phyloP scores from a whole-genome alignment of 2,113 vertebrate species.

The Syrrhaptes paradoxus region DNA sequence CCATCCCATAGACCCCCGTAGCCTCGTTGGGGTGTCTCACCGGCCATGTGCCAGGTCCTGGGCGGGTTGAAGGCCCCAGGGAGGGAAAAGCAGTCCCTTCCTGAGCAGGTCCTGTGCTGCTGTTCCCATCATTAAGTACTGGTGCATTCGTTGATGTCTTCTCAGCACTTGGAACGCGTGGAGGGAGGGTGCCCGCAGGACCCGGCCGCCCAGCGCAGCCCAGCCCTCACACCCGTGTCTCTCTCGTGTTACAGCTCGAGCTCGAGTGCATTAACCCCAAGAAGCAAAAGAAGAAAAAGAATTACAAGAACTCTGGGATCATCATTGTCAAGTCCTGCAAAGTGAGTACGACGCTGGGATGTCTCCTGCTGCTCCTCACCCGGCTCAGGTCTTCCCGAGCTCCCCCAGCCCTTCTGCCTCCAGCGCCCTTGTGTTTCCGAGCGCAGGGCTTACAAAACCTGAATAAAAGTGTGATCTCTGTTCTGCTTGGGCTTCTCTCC shows the following conservation, averaged over 20 bases:
- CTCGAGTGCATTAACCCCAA: slow-evolving; percentile 98
- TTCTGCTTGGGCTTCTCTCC: not conserved
- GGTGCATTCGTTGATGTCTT: not conserved
- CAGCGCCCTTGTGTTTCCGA: not conserved
- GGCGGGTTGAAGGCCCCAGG: not conserved
- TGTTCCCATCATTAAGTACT: too few species aligned
- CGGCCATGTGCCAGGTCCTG: not conserved
- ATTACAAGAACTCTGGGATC: slow-evolving; percentile 94
- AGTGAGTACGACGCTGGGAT: slow-evolving; percentile 63
- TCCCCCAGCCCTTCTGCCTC: not conserved
- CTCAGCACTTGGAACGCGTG: fast-evolving
- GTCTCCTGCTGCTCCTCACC: not conserved
- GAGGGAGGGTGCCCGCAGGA: not conserved
- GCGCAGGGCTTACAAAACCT: fast-evolving
- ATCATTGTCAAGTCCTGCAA: slow-evolving; percentile 93
- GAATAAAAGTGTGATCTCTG: not conserved
- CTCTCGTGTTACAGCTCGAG: slow-evolving; percentile 81
- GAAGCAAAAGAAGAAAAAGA: slow-evolving; percentile 98
- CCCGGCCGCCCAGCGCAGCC: not conserved
- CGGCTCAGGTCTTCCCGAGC: fast-evolving
- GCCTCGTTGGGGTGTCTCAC: fast-evolving
- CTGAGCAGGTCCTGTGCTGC: not conserved
- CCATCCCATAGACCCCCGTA: not conserved
- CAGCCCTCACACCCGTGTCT: not conserved
- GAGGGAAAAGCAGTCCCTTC: not conserved